Conservation (phyloP, 2,888 invertebrate genomes). For the Drymonia ruficornis region DNA sequence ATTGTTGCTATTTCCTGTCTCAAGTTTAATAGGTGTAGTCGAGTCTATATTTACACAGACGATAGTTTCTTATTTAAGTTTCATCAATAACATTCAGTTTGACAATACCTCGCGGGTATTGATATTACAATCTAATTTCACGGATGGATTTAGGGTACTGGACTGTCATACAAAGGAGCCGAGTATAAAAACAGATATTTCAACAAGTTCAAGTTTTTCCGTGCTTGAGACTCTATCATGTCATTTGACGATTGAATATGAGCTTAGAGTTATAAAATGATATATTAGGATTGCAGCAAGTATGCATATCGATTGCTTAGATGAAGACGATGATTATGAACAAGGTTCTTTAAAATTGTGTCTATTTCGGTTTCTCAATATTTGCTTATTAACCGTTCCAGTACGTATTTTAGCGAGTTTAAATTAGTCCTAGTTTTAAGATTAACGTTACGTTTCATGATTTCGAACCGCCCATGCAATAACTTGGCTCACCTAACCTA, state of each 20-base stretch:
- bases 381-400: too few relatives aligned
- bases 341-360: too few relatives aligned
- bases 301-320: not conserved
- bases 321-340: not conserved
- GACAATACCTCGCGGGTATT: constrained; percentile 3
- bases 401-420: too few relatives aligned
- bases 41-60: constrained; percentile 2
- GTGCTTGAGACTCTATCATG: not conserved
- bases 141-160: constrained; percentile 4
- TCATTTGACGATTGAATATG: not conserved
- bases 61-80: constrained; percentile 10
- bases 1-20: constrained; percentile 55
- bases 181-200: not conserved
- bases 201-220: not conserved
- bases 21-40: constrained; percentile 14
- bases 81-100: constrained; percentile 8
- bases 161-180: constrained; percentile 3
- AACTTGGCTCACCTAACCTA: too few relatives aligned
- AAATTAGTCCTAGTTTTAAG: too few relatives aligned
- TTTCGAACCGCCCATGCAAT: too few relatives aligned
- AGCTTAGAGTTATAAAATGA: not conserved
- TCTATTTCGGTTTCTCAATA: too few relatives aligned
- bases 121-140: constrained; percentile 7
- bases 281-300: not conserved
- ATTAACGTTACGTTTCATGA: too few relatives aligned